These are phyloP conservation scores for Armadillidium nasatum DNA, from an alignment of 1,140 invertebrate genomes.

Conservation along the genomic window DNA sequence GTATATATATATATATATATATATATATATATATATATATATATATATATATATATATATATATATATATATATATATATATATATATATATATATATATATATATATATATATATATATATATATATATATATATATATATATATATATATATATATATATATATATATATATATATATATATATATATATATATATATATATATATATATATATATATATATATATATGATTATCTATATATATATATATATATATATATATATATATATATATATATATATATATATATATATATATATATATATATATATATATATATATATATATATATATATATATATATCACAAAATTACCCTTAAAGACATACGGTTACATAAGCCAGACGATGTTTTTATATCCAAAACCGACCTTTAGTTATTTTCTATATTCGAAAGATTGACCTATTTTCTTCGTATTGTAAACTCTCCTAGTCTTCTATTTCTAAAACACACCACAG, in stretches of 20 bases:
- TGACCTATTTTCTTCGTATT: no score
- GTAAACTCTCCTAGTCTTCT: no score
- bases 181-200: not conserved
- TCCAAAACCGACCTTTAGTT: no score
- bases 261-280: no score
- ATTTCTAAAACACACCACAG: no score
- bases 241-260: not conserved
- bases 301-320: no score
- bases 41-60: not conserved
- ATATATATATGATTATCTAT: not conserved
- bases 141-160: not conserved
- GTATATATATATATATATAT: constrained; percentile 12
- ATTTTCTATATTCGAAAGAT: no score
- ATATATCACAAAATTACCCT: no score
- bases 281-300: no score
- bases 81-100: constrained; percentile 13
- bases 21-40: constrained; percentile 8
- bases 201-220: constrained; percentile 14
- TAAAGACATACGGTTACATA: no score
- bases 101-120: constrained; percentile 12
- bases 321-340: no score
- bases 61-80: not conserved
- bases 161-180: constrained; percentile 2
- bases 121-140: not conserved
- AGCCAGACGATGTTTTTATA: no score